phyloP scores from a whole-genome alignment of 2,888 invertebrate genomes.

The Cantharis rustica region DNA sequence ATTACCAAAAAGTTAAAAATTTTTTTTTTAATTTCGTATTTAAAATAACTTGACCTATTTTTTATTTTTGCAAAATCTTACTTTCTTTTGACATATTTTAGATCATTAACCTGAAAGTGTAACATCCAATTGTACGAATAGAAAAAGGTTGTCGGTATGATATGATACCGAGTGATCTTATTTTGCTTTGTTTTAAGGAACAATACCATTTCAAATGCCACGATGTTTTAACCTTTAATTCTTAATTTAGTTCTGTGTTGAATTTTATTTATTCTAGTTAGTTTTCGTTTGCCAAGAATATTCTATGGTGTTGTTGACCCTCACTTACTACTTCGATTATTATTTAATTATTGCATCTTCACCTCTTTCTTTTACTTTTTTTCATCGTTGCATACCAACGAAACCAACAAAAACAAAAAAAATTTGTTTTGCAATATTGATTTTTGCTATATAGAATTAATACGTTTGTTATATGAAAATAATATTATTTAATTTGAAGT shows the following conservation, averaged over 20 bases:
- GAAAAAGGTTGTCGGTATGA: not conserved
- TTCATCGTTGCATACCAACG: too few species aligned
- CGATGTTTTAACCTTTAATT: constrained; percentile 25
- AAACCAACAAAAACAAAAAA: too few species aligned
- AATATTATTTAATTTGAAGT: too few species aligned
- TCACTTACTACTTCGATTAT: constrained; percentile 1
- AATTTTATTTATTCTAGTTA: constrained; percentile 16
- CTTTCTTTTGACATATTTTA: not conserved
- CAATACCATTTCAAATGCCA: constrained; percentile 16
- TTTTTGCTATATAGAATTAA: too few species aligned
- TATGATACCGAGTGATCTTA: not conserved
- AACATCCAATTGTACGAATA: not conserved
- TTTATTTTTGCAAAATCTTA: not conserved
- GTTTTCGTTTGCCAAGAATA: constrained; percentile 11
- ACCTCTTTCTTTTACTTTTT: not conserved
- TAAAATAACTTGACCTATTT: not conserved
- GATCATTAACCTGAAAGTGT: not conserved
- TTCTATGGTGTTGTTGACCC: constrained; percentile 16
- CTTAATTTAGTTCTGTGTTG: constrained; percentile 13
- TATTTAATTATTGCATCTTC: not conserved
- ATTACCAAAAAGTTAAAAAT: too few species aligned
- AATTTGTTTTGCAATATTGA: too few species aligned
- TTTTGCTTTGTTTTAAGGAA: not conserved
- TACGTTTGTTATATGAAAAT: too few species aligned
- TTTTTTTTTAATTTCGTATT: not conserved